Conservation (phyloP, 2,113 vertebrate genomes). For the Bothrops jararaca region DNA sequence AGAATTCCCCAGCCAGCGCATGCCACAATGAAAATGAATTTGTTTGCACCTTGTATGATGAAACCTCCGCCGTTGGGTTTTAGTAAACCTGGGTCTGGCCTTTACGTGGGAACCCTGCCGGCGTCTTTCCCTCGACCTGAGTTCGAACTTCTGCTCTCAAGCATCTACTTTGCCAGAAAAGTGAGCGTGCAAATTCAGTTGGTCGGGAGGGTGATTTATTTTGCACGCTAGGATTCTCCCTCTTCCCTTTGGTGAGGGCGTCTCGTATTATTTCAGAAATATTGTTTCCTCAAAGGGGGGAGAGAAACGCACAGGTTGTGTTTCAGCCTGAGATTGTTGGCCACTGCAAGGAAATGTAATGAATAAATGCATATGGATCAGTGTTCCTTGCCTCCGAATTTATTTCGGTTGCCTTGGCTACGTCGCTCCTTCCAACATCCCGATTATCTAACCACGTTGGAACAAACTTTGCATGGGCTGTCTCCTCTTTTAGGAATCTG, state of each 20-base stretch:
- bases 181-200: neutral
- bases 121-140: too few species aligned
- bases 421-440: neutral
- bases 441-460: neutral
- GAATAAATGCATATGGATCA: neutral
- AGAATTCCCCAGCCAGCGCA: too few species aligned
- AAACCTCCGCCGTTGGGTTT: neutral
- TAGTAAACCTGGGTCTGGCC: neutral
- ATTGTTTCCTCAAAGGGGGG: neutral
- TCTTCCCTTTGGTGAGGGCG: rapidly evolving
- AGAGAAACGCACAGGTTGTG: neutral
- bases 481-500: neutral
- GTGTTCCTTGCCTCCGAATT: neutral
- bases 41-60: neutral
- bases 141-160: too few species aligned
- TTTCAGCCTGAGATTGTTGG: too few species aligned
- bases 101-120: too few species aligned
- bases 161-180: neutral
- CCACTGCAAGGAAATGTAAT: neutral
- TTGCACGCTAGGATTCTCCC: neutral
- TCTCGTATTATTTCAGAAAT: neutral
- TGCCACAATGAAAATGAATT: neutral
- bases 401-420: neutral
- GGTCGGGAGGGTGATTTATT: neutral
- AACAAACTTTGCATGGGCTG: neutral